Percentiles rank a stretch among this genome's conserved stretches.
Conservation (phyloP, 2,888 invertebrate species). For the Pediacus dermestoides region DNA sequence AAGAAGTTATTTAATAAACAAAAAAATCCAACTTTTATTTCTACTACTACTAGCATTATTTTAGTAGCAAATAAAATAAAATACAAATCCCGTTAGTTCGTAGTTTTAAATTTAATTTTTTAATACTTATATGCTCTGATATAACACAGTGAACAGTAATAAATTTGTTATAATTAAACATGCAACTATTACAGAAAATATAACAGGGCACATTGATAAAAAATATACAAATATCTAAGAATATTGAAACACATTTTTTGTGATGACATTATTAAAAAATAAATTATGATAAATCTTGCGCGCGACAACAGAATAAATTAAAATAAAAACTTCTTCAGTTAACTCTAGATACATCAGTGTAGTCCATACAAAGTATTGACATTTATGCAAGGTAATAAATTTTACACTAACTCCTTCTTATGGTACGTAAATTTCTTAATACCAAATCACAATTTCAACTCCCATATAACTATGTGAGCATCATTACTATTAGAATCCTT, state of each 20-base stretch:
- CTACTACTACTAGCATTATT: too few species aligned
- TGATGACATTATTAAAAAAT: slow-evolving; percentile 23
- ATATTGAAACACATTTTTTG: slow-evolving; percentile 11
- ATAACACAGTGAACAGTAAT: slow-evolving; percentile 44
- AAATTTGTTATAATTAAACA: slow-evolving; percentile 38
- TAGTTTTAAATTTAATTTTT: slow-evolving; percentile 10
- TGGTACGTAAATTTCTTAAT: neutral
- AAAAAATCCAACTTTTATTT: too few species aligned
- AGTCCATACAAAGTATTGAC: slow-evolving; percentile 30
- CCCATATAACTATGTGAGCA: slow-evolving; percentile 89
- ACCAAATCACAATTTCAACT: slow-evolving; percentile 69
- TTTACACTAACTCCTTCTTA: slow-evolving; percentile 20
- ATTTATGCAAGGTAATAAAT: slow-evolving; percentile 32
- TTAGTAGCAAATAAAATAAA: too few species aligned
- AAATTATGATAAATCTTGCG: slow-evolving; percentile 28
- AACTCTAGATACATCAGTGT: slow-evolving; percentile 22
- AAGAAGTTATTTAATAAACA: too few species aligned
- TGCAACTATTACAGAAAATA: slow-evolving; percentile 36
- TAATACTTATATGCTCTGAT: slow-evolving; percentile 37
- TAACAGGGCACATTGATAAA: slow-evolving; percentile 30
- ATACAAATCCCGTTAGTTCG: too few species aligned
- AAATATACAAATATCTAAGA: slow-evolving; percentile 24
- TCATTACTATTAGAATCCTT: slow-evolving; percentile 75
- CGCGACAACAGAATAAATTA: slow-evolving; percentile 34
- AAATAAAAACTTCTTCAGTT: slow-evolving; percentile 28